phyloP scores from a whole-genome alignment of 37 sponge, comb jelly and placozoan genomes.

The Chondrosia reniformis region DNA sequence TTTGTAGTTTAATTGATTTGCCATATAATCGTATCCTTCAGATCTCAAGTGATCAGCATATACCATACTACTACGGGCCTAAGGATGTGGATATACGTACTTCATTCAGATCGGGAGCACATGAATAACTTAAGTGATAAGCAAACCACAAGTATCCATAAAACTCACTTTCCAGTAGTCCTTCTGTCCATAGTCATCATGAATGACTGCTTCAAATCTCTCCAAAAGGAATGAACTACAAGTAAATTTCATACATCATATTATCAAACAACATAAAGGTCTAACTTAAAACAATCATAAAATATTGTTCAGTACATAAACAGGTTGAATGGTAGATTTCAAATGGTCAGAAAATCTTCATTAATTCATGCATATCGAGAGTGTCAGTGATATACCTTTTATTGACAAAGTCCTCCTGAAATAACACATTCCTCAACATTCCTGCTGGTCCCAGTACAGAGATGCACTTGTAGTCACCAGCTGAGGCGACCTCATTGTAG shows the following conservation, averaged over 20 bases:
- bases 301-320: no score
- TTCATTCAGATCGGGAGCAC: no score
- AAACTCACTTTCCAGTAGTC: slow-evolving; percentile 82
- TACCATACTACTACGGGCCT: slow-evolving; percentile 84
- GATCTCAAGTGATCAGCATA: slow-evolving; percentile 72
- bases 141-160: no score
- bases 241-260: not conserved
- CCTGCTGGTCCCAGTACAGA: slow-evolving; percentile 42
- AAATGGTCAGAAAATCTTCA: no score
- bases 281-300: no score
- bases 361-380: no score
- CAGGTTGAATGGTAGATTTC: no score
- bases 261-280: not conserved
- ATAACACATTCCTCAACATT: slow-evolving; percentile 34
- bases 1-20: slow-evolving; percentile 39
- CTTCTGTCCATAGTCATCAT: slow-evolving; percentile 60
- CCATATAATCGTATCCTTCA: slow-evolving; percentile 67
- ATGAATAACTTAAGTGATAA: no score
- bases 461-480: slow-evolving; percentile 38
- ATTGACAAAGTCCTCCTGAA: no score
- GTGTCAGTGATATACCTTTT: no score
- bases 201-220: slow-evolving; percentile 64
- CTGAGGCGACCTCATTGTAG: not conserved
- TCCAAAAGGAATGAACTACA: slow-evolving; percentile 64
- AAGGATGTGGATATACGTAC: no score